These are phyloP conservation scores for Heliconius himera DNA, from an alignment of 1,140 invertebrate species.

Conservation along the genomic window DNA sequence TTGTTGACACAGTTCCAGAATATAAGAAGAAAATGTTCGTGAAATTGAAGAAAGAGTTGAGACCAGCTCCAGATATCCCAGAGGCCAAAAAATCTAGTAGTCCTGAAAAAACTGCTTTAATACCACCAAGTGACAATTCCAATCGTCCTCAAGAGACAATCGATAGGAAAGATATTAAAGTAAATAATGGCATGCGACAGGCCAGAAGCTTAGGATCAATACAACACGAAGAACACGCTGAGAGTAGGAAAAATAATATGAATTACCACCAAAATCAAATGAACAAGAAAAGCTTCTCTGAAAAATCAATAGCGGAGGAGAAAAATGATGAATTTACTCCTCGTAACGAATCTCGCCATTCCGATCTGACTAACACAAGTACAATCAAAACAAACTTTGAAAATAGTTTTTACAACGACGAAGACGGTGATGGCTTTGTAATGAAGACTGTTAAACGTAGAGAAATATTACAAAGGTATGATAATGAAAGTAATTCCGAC, in stretches of 20 bases:
- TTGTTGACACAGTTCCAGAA: conserved; percentile 86
- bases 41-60: conserved; percentile 75
- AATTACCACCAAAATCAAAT: conserved; percentile 63
- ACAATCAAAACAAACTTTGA: conserved; percentile 81
- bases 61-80: conserved; percentile 67
- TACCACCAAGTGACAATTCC: conserved; percentile 54
- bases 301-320: conserved; percentile 76
- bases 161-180: conserved; percentile 76
- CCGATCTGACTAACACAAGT: conserved; percentile 78
- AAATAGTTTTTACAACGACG: conserved; percentile 84
- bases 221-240: conserved; percentile 68
- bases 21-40: conserved; percentile 79
- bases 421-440: conserved; percentile 83
- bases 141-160: conserved; percentile 76
- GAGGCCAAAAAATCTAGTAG: conserved; percentile 66
- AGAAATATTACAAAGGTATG: conserved; percentile 87
- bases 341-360: conserved; percentile 78
- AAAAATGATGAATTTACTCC: conserved; percentile 74
- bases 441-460: conserved; percentile 86
- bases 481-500: conserved; percentile 83
- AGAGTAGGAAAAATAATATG: conserved; percentile 72
- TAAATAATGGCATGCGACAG: conserved; percentile 74
- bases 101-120: conserved; percentile 60
- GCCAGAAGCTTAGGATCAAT: conserved; percentile 79
- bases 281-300: conserved; percentile 77